Conservation (phyloP, 1,140 invertebrate genomes). For the Apis florea region DNA sequence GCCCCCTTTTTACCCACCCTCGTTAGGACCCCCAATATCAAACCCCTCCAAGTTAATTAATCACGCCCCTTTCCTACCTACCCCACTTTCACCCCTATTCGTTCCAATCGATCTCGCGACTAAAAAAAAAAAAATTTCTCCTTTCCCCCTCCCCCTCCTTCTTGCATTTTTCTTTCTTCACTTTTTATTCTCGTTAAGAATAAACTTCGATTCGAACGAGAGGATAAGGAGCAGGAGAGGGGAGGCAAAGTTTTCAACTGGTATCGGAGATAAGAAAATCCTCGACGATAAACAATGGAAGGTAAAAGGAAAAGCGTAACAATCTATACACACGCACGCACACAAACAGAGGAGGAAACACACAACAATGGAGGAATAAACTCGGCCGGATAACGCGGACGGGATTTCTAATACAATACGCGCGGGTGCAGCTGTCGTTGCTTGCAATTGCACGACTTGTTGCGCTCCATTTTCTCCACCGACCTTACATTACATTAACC, state of each 20-base stretch:
- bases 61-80: background rate
- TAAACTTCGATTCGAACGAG: background rate
- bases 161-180: rapidly evolving
- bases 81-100: background rate
- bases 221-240: background rate
- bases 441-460: constrained; percentile 63
- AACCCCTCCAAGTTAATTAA: background rate
- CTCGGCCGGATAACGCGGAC: constrained; percentile 48
- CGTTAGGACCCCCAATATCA: background rate
- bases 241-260: constrained; percentile 13
- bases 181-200: too few relatives aligned
- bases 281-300: constrained; percentile 35
- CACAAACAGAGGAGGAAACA: background rate
- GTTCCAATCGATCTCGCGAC: background rate
- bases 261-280: constrained; percentile 40
- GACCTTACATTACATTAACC: constrained; percentile 54
- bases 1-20: background rate
- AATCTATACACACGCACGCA: background rate
- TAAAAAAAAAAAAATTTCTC: background rate
- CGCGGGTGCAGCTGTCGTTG: constrained; percentile 50
- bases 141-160: background rate
- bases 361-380: constrained; percentile 50
- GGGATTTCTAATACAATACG: constrained; percentile 55
- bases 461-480: constrained; percentile 63
- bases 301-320: background rate